phyloP scores from a whole-genome alignment of 2,888 invertebrate species.

The Rhamnusium bicolor region DNA sequence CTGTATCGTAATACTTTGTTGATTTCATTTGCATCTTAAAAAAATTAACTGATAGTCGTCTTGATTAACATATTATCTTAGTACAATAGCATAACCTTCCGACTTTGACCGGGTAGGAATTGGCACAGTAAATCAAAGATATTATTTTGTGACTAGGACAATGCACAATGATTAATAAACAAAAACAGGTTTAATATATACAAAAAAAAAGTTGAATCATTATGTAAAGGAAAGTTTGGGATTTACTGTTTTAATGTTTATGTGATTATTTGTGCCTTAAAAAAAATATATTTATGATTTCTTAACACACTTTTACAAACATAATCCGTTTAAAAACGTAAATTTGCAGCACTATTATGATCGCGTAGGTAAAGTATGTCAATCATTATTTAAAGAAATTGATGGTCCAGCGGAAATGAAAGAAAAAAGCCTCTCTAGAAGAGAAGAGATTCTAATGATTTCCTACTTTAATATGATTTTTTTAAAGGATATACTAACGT shows the following conservation, averaged over 20 bases:
- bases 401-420: background rate
- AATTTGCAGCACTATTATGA: background rate
- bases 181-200: background rate
- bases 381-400: background rate
- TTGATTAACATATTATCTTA: background rate
- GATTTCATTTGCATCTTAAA: background rate
- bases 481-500: no score
- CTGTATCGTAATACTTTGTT: background rate
- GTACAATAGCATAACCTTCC: background rate
- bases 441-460: no score
- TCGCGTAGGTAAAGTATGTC: background rate
- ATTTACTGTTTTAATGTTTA: background rate
- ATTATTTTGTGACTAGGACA: background rate
- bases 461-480: no score
- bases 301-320: constrained; percentile 16
- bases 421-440: no score
- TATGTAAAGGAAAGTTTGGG: constrained; percentile 5
- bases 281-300: background rate
- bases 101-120: background rate
- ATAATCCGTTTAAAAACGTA: background rate
- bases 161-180: background rate
- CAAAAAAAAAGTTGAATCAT: background rate
- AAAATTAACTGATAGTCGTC: background rate
- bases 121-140: background rate
- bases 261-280: background rate